phyloP scores from a whole-genome alignment of 2,113 vertebrate species.

The Phyllopteryx taeniolatus region DNA sequence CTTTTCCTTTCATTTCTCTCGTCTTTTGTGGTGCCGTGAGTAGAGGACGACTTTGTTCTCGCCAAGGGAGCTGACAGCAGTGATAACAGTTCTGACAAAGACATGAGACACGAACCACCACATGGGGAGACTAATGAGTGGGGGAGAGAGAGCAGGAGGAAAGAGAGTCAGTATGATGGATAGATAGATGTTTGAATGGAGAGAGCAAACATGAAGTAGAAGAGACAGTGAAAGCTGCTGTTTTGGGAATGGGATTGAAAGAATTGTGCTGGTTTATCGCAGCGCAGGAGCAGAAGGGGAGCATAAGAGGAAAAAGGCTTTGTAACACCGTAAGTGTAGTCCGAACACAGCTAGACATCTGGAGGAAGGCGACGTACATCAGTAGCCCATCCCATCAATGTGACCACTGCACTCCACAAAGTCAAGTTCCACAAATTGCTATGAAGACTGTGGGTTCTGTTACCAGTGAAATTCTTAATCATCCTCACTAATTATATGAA shows the following conservation, averaged over 20 bases:
- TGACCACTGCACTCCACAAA: constrained; percentile 19
- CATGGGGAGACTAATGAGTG: constrained; percentile 70
- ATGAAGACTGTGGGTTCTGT: not conserved
- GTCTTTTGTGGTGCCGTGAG: constrained; percentile 71
- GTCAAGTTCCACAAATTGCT: not conserved
- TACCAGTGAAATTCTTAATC: constrained; percentile 2
- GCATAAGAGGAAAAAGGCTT: constrained; percentile 35
- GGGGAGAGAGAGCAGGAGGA: constrained; percentile 28
- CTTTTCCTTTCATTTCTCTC: constrained; percentile 66
- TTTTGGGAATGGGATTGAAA: constrained; percentile 31
- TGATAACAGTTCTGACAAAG: constrained; percentile 77
- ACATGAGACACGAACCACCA: constrained; percentile 68
- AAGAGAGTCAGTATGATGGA: constrained; percentile 26
- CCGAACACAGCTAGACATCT: constrained; percentile 31
- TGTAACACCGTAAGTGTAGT: not conserved
- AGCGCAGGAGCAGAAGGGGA: not conserved
- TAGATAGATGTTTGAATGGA: constrained; percentile 43
- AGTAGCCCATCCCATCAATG: constrained; percentile 19
- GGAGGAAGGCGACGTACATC: constrained; percentile 34
- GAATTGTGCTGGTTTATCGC: constrained; percentile 43
- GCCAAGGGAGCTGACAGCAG: constrained; percentile 71
- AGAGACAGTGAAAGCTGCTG: constrained; percentile 16
- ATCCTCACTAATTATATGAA: constrained; percentile 39
- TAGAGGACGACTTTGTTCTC: constrained; percentile 76
- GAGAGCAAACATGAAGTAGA: constrained; percentile 38